Evolutionary conservation across 2,888 invertebrate species (phyloP).

Genomic region (Alloscopus bannaensis): DNA sequence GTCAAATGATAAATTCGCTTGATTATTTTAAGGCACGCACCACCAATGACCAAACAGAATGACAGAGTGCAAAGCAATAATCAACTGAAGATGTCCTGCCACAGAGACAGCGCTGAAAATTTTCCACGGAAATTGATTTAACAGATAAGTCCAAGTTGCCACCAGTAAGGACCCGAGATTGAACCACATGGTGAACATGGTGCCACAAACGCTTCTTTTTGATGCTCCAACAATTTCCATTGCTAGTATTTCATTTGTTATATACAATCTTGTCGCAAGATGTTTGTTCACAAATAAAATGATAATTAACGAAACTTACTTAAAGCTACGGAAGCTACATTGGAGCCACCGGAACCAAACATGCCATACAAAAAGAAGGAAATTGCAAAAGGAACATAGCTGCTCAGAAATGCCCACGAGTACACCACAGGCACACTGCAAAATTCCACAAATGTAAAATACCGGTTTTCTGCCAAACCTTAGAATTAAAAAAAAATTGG

Average conservation of each 20-base stretch:
- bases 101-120: neutral
- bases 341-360: constrained; percentile 5
- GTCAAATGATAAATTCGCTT: neutral
- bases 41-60: constrained; percentile 21
- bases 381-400: neutral
- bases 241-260: neutral
- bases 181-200: neutral
- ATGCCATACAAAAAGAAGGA: constrained; percentile 27
- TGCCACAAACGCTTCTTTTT: constrained; percentile 19
- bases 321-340: constrained; percentile 23
- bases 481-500: neutral
- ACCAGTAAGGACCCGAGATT: neutral
- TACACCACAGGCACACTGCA: constrained; percentile 7
- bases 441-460: constrained; percentile 16
- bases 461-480: constrained; percentile 2
- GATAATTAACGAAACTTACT: constrained; percentile 17
- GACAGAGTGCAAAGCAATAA: neutral
- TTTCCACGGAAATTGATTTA: neutral
- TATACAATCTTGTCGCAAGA: no score
- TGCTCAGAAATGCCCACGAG: neutral
- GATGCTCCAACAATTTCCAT: constrained; percentile 41
- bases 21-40: neutral
- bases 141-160: neutral
- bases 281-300: no score
- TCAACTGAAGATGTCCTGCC: constrained; percentile 4